Evolutionary conservation across 2,113 vertebrate species (phyloP), one percentile per base, ranked within the genome.

Genomic region (Haemorhous mexicanus): DNA sequence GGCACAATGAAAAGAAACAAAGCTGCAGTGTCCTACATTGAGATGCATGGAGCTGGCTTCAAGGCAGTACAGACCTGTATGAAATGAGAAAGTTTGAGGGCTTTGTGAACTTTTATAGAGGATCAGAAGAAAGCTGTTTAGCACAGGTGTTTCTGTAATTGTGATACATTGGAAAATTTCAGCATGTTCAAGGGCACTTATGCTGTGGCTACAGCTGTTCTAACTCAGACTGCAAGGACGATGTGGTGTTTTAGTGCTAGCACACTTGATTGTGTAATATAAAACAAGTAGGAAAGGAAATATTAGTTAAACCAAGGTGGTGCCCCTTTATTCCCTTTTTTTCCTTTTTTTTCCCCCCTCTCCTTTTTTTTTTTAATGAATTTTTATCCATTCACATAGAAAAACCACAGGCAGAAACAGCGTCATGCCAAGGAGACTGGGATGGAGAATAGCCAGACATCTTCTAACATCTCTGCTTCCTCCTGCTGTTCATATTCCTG

Each of bases 51-150:
- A 95, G 58, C 96, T 93, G 96, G 88, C 94, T 97, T 95, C 85
- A 93, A 97, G 95, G 93, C 96, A 95, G 64, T 50, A 61, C 92
- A 97, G 94, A 95, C 94, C 93, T 91, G 69, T 96, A 94, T 59
- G 95, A 96, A 95, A 98, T 89, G 69, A 82, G 90, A 94, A 94
- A 95, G 86, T 93, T 39, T 95, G 91, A 96, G 67, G 93, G 96
- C 95, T 98, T 97, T 97, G 87, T 96, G 93, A 93, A 93, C 80
- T 97, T 97, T 97, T 98, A 96, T 96, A 91, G 96, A 96, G 97
- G 97, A 98, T 98, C 98, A 98, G 97, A 96, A 96, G 76, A 97
- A 97, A 97, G 97, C 97, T 96, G 96, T 97, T 97, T 89, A 76
- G 94, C 97, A 97, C 98, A 98, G 98, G 97, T 98, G 98, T 93